phyloP scores from a whole-genome alignment of 2,888 invertebrate species.

The Protonemura montana region DNA sequence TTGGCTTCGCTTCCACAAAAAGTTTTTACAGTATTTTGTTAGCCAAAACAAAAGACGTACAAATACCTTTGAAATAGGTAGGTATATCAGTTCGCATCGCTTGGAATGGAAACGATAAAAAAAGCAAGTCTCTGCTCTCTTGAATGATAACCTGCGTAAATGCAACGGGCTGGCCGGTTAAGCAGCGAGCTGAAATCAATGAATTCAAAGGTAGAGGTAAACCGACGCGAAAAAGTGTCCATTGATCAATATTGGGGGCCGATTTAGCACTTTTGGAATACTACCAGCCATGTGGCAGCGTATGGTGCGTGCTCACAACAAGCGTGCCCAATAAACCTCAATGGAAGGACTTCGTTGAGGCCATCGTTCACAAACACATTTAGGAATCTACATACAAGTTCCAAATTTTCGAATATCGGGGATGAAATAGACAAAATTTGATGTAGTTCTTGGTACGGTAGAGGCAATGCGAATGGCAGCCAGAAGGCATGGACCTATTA shows the following conservation, averaged over 20 bases:
- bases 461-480: no score
- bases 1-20: constrained; percentile 37
- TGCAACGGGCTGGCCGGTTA: neutral
- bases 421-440: no score
- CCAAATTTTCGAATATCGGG: no score
- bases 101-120: neutral
- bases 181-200: neutral
- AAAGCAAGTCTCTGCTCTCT: neutral
- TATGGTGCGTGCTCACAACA: no score
- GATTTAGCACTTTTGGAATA: neutral
- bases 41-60: constrained; percentile 46
- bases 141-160: neutral
- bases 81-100: constrained; percentile 35
- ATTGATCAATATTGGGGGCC: neutral
- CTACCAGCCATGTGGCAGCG: neutral
- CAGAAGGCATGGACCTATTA: no score
- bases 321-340: no score
- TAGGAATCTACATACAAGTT: no score
- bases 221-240: neutral
- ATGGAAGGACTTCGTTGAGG: no score
- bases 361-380: no score
- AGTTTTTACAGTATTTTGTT: constrained; percentile 43
- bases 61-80: constrained; percentile 24
- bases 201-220: neutral
- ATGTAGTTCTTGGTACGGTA: no score